These are phyloP conservation scores for Bathynomus jamesi DNA, from an alignment of 1,140 invertebrate genomes.

Conservation along the genomic window DNA sequence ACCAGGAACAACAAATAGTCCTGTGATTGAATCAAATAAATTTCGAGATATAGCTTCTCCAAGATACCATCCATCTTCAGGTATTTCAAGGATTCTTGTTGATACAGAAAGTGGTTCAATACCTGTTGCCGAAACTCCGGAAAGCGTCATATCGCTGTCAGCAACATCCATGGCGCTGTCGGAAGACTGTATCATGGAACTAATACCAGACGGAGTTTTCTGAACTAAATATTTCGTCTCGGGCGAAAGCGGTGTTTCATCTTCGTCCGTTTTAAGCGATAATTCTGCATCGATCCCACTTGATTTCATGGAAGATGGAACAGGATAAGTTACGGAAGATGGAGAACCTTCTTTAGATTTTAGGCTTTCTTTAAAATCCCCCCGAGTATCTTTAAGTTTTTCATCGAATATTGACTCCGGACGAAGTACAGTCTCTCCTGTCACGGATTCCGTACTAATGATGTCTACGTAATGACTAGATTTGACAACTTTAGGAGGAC, in stretches of 20 bases:
- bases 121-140: constrained; percentile 22
- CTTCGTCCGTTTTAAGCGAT: constrained; percentile 29
- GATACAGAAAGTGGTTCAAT: background rate
- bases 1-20: constrained; percentile 76
- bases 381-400: background rate
- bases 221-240: constrained; percentile 10
- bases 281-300: constrained; percentile 29
- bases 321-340: constrained; percentile 18
- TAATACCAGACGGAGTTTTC: constrained; percentile 13
- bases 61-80: constrained; percentile 69
- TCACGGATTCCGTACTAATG: background rate
- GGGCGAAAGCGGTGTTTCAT: constrained; percentile 17
- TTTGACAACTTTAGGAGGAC: background rate
- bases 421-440: background rate
- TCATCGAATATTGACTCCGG: background rate
- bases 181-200: constrained; percentile 29
- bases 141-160: constrained; percentile 31
- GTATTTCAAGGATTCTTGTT: constrained; percentile 22
- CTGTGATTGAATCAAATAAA: constrained; percentile 69
- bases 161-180: constrained; percentile 35
- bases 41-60: constrained; percentile 65
- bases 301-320: constrained; percentile 30
- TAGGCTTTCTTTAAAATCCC: background rate
- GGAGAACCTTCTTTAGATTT: constrained; percentile 24
- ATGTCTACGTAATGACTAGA: background rate